Conservation (phyloP, 1,140 invertebrate species). For the Conopomorpha cramerella region DNA sequence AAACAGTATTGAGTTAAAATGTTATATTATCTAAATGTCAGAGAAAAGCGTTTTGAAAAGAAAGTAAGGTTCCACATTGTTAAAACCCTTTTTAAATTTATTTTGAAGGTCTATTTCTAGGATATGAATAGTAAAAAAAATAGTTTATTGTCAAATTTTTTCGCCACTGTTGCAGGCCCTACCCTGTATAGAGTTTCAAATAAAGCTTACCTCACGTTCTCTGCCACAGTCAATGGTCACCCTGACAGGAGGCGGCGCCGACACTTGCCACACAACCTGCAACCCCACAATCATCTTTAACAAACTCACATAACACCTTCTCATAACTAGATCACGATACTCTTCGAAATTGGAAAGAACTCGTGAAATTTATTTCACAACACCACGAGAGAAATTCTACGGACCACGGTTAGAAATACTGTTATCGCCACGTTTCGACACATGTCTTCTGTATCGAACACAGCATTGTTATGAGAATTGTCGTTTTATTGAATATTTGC, state of each 20-base stretch:
- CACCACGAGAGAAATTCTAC: slow-evolving; percentile 7
- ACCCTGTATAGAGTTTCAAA: slow-evolving; percentile 3
- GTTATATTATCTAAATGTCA: no score
- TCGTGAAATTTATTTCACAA: neutral
- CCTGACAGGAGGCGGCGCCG: slow-evolving; percentile 22
- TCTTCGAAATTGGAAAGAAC: no score
- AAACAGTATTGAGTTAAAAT: no score
- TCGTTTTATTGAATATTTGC: no score
- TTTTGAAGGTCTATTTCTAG: no score
- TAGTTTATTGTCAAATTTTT: neutral
- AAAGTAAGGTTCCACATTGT: no score
- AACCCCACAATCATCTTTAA: slow-evolving; percentile 2
- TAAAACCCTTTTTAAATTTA: no score
- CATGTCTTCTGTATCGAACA: slow-evolving; percentile 24
- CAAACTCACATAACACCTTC: neutral
- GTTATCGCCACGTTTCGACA: slow-evolving; percentile 26
- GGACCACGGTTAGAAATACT: slow-evolving; percentile 17
- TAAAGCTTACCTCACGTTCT: slow-evolving; percentile 20
- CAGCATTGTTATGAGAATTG: no score
- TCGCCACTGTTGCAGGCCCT: neutral
- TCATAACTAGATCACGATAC: neutral
- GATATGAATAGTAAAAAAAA: no score
- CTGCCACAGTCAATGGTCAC: slow-evolving; percentile 38
- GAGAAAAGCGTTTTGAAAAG: no score
- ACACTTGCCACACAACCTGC: slow-evolving; percentile 14